These are phyloP conservation scores for Cosmopolites sordidus DNA, from an alignment of 2,888 invertebrate genomes.

Conservation along the genomic window DNA sequence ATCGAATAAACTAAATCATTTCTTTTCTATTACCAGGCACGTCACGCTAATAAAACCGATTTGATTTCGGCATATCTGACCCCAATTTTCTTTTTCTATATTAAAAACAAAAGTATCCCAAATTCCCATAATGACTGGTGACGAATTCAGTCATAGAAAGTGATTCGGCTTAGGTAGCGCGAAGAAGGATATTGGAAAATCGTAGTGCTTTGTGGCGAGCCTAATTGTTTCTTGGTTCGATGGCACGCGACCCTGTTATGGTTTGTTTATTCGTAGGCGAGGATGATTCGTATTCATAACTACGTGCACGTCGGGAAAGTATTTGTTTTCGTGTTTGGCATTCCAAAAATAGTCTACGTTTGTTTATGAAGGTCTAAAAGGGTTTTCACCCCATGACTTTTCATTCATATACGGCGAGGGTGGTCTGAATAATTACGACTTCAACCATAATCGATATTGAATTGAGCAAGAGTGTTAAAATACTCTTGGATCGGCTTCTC, in stretches of 20 bases:
- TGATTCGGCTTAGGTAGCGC: conserved; percentile 1
- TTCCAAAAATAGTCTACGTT: background rate
- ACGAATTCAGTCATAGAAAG: conserved; percentile 19
- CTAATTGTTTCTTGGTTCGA: no score
- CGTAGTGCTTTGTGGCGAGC: background rate
- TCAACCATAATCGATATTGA: no score
- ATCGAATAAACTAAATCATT: background rate
- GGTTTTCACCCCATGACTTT: no score
- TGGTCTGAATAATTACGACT: no score
- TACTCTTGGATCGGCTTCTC: no score
- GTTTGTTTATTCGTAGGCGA: conserved; percentile 14
- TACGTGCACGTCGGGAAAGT: conserved; percentile 10
- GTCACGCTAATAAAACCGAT: conserved; percentile 9
- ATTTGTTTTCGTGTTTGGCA: conserved; percentile 11
- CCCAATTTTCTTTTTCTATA: conserved; percentile 18
- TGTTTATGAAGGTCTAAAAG: no score
- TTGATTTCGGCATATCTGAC: conserved; percentile 11
- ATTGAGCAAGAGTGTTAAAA: no score
- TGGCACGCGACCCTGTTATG: conserved; percentile 13
- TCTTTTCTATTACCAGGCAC: conserved; percentile 4
- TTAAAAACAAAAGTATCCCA: conserved; percentile 11
- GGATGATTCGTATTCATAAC: conserved; percentile 7
- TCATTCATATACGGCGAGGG: no score
- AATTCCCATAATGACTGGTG: conserved; percentile 4
- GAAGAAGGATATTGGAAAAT: conserved; percentile 14